phyloP scores from a whole-genome alignment of 2,888 invertebrate genomes.

The Ormyrus rosae region DNA sequence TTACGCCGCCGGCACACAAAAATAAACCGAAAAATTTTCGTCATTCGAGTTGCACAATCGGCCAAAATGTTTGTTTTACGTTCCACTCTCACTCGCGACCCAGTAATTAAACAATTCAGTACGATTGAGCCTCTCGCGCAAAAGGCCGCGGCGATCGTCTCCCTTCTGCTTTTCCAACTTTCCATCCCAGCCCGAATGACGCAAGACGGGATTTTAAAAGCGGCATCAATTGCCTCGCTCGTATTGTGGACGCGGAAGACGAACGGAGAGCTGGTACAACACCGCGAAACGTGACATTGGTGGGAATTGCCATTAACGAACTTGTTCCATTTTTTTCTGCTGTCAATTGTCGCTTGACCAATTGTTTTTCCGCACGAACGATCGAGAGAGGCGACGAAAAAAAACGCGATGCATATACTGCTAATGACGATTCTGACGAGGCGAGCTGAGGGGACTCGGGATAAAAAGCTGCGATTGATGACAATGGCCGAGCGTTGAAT shows the following conservation, averaged over 20 bases:
- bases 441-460: too few species aligned
- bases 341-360: constrained; percentile 38
- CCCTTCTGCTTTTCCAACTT: constrained; percentile 3
- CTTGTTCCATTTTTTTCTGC: constrained; percentile 25
- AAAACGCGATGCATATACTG: neutral
- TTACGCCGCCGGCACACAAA: too few species aligned
- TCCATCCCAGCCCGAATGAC: constrained; percentile 22
- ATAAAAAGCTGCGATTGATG: too few species aligned
- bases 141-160: too few species aligned
- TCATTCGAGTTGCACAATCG: neutral
- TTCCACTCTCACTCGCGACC: neutral
- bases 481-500: neutral
- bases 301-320: constrained; percentile 52
- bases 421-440: too few species aligned
- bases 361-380: constrained; percentile 50
- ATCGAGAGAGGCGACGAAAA: constrained; percentile 8
- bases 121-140: too few species aligned
- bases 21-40: neutral
- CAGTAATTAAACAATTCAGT: neutral
- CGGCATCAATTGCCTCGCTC: constrained; percentile 27
- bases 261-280: neutral
- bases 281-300: constrained; percentile 34
- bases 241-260: neutral
- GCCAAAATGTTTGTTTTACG: neutral
- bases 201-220: constrained; percentile 36